Evolutionary conservation across 1,140 invertebrate species (phyloP).

Genomic region (Penaeus chinensis): DNA sequence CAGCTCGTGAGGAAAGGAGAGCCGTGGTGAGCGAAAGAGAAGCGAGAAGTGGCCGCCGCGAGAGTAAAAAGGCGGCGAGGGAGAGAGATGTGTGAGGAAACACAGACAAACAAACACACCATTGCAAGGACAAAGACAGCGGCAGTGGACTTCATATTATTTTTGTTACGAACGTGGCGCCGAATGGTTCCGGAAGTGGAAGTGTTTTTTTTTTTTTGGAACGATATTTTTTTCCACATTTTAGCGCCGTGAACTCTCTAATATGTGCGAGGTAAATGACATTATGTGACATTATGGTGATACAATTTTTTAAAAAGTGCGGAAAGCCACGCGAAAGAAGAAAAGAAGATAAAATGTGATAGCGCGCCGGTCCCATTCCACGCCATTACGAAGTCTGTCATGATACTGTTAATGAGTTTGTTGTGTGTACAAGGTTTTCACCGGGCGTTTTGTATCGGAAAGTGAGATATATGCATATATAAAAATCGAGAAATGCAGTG

Average conservation of each 20-base stretch:
- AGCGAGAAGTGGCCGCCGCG: conserved; percentile 1
- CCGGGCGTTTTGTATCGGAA: conserved; percentile 15
- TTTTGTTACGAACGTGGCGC: too few relatives aligned
- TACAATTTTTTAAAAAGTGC: neutral
- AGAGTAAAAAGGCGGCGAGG: conserved; percentile 42
- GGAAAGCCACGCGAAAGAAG: neutral
- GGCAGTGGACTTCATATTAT: too few relatives aligned
- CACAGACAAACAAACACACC: too few relatives aligned
- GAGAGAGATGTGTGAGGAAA: conserved; percentile 31
- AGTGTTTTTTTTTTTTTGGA: too few relatives aligned
- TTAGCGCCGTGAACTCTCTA: too few relatives aligned
- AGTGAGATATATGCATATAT: neutral
- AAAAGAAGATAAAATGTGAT: conserved; percentile 2
- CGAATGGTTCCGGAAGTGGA: too few relatives aligned
- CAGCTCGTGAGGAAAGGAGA: conserved; percentile 55
- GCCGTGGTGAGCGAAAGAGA: conserved; percentile 27
- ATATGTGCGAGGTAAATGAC: too few relatives aligned
- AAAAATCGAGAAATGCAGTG: neutral
- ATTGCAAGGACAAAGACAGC: too few relatives aligned
- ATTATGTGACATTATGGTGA: too few relatives aligned
- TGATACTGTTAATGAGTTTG: conserved; percentile 63
- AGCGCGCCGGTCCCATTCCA: conserved; percentile 48
- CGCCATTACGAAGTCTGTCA: conserved; percentile 61
- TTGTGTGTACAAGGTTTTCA: conserved; percentile 30
- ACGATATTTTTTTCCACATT: too few relatives aligned